Evolutionary conservation across 2,113 vertebrate genomes (phyloP), one percentile per base, ranked within the genome.

Genomic region (Candoia aspera): DNA sequence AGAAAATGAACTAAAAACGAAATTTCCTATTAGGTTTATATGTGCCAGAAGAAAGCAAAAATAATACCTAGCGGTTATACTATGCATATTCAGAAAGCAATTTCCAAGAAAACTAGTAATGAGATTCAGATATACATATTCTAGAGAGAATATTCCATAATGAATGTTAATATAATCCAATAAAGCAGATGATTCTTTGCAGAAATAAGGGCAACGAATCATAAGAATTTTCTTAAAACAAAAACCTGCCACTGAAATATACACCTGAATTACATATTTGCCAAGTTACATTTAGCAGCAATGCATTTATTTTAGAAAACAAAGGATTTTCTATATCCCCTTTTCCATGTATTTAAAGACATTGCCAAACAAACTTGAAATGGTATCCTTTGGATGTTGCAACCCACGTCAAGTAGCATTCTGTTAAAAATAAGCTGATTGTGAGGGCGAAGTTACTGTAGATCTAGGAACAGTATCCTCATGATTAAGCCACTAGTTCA

Each of bases 371-470:
- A 13, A 87, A 87, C 0, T 90, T 86, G 21, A 92, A 93, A 91
- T 83, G 2, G 64, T n/a, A 83, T 49, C 86, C 1, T 90, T 93
- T 29, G 88, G 12, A 91, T 86, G 93, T 2, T 46, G 90, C 79
- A 93, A 86, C 88, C 62, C 92, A 94, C 62, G 0, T 49, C 90
- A 97, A 93, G 93, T 46, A 94, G 42, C 58, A 55, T 93, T 92
- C 33, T 94, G 92, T 88, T 89, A 89, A 62, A 94, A 96, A 96
- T 93, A 59, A 93, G 97, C 95, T 92, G 95, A 96, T 96, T 60
- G 49, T 91, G 91, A 93, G 95, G 15, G 55, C 93, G 73, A 54
- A 87, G 90, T 92, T 29, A 42, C 2, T 42, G 17, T 42, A 94
- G 59, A 94, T 90, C 37, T 46, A 24, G 17, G 12, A 12, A 49